A percentile compares a stretch with the other conserved stretches of the same genome.
phyloP scores from a whole-genome alignment of 30 jellyfish, hydroid and myxozoan genomes.

The Rhopilema esculentum region DNA sequence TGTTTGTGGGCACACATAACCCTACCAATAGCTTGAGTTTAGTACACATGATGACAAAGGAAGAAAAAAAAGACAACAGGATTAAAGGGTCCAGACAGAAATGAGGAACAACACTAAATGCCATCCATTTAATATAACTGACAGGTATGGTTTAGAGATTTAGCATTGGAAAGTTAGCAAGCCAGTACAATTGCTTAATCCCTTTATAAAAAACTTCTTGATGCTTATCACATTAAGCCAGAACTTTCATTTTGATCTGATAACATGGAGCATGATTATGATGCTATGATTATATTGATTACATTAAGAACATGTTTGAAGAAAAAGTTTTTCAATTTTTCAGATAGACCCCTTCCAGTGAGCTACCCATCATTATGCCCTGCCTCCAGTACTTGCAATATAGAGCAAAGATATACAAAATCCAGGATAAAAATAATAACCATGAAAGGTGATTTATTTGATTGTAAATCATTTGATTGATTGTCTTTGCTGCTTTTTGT shows the following conservation, averaged over 20 bases:
- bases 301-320: not conserved
- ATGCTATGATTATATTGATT: too few species aligned
- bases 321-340: not conserved
- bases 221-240: too few species aligned
- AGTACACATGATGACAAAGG: not conserved
- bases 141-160: not conserved
- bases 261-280: too few species aligned
- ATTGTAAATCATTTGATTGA: not conserved
- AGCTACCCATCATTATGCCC: conserved; percentile 13
- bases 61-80: not conserved
- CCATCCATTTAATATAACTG: not conserved
- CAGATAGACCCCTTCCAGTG: conserved; percentile 38
- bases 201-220: not conserved
- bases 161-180: not conserved
- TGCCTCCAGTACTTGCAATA: not conserved
- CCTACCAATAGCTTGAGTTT: not conserved
- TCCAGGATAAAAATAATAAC: not conserved
- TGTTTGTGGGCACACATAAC: not conserved
- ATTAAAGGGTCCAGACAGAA: not conserved
- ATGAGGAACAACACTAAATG: not conserved
- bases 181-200: not conserved
- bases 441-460: not conserved
- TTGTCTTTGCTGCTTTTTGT: not conserved
- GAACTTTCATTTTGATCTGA: too few species aligned
- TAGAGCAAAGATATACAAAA: not conserved